Percentiles rank a stretch among this genome's conserved stretches.
These are phyloP conservation scores for Ichneumoninae sp. DNA, from an alignment of 2,888 invertebrate genomes.

Conservation along the genomic window DNA sequence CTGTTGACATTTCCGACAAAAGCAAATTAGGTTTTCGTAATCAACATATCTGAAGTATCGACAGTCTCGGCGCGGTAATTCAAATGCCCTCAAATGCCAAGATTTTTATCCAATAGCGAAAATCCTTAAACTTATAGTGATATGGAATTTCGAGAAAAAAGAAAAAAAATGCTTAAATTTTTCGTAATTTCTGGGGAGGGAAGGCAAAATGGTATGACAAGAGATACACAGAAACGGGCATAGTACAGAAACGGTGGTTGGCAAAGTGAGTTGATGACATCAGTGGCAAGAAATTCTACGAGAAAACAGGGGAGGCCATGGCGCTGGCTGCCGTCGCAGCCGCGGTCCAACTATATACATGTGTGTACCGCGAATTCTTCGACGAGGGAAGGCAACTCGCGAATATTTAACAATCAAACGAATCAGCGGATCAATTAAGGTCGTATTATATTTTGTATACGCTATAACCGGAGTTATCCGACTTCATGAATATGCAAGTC, in stretches of 20 bases:
- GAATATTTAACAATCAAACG: constrained; percentile 63
- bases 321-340: constrained; percentile 8
- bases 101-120: background rate
- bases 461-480: background rate
- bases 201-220: constrained; percentile 26
- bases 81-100: background rate
- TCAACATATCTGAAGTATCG: background rate
- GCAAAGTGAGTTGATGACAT: constrained; percentile 61
- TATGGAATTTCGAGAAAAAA: background rate
- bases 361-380: constrained; percentile 51
- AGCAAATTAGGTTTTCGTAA: background rate
- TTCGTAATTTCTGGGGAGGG: background rate
- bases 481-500: background rate
- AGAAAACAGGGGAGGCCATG: constrained; percentile 42
- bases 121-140: background rate
- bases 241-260: constrained; percentile 25
- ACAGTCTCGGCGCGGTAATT: background rate
- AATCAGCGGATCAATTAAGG: constrained; percentile 58
- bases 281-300: constrained; percentile 65
- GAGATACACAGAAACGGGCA: background rate
- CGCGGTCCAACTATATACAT: constrained; percentile 2
- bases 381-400: constrained; percentile 48
- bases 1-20: background rate
- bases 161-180: background rate
- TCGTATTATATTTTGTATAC: constrained; percentile 12